phyloP scores from a whole-genome alignment of 2,113 vertebrate genomes.

The Eonycteris spelaea region DNA sequence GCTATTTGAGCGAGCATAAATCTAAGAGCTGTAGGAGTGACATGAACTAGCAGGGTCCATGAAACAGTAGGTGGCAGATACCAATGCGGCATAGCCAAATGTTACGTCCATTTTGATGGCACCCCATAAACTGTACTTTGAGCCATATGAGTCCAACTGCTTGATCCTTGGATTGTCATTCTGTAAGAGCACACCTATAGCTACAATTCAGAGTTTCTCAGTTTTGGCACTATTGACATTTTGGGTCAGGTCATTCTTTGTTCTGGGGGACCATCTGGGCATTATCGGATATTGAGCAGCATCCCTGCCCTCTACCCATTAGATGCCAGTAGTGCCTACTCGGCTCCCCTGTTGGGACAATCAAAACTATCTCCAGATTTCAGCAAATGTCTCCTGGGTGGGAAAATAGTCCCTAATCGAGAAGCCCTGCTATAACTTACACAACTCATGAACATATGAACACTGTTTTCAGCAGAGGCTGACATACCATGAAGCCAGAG shows the following conservation, averaged over 20 bases:
- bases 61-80: fast-evolving
- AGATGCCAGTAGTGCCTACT: neutral
- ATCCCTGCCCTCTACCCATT: neutral
- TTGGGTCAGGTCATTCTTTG: neutral
- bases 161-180: fast-evolving
- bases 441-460: fast-evolving
- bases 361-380: neutral
- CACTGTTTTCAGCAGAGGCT: fast-evolving
- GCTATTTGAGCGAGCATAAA: fast-evolving
- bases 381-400: neutral
- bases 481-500: fast-evolving
- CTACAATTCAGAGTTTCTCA: neutral
- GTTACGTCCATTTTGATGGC: fast-evolving
- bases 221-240: fast-evolving
- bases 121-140: neutral
- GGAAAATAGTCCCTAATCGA: fast-evolving
- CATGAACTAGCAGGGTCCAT: fast-evolving
- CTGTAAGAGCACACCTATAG: neutral
- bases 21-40: neutral
- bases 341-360: too few relatives aligned
- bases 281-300: fast-evolving
- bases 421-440: neutral
- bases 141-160: fast-evolving
- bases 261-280: neutral
- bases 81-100: fast-evolving